Percentiles rank a stretch among this genome's conserved stretches.
Conservation (phyloP, 2,888 invertebrate genomes). For the Aromia moschata region DNA sequence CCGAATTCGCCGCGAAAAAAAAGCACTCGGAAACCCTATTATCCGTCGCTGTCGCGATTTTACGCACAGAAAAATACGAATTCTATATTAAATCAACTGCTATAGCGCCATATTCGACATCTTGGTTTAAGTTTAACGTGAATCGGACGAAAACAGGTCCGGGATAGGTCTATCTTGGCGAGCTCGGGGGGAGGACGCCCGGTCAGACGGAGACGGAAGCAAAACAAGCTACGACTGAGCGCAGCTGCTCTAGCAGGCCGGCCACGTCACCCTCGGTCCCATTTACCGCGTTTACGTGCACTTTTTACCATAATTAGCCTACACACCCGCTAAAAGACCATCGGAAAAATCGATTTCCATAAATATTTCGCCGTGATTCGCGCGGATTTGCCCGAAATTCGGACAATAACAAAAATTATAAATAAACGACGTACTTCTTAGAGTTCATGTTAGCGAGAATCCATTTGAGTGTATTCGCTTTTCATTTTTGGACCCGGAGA, state of each 20-base stretch:
- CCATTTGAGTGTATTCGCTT: conserved; percentile 49
- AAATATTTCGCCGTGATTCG: conserved; percentile 5
- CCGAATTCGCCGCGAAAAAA: conserved; percentile 42
- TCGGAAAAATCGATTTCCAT: background rate
- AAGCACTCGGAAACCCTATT: conserved; percentile 32
- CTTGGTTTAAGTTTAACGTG: conserved; percentile 60
- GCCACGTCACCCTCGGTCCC: conserved; percentile 39
- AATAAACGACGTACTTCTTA: conserved; percentile 42
- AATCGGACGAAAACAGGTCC: conserved; percentile 63
- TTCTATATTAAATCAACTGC: conserved; percentile 57
- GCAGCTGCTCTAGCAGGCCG: conserved; percentile 38
- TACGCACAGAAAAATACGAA: conserved; percentile 56
- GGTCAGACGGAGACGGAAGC: conserved; percentile 52
- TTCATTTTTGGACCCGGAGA: conserved; percentile 47
- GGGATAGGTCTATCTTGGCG: conserved; percentile 61
- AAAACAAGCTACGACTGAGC: conserved; percentile 50
- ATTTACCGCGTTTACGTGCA: conserved; percentile 1
- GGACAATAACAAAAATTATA: conserved; percentile 35
- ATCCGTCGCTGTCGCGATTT: conserved; percentile 41
- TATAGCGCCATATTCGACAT: conserved; percentile 60
- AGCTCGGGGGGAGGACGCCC: conserved; percentile 57
- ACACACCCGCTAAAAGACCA: background rate
- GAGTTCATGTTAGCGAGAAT: conserved; percentile 36
- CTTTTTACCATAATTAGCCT: conserved; percentile 10
- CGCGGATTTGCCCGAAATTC: background rate